Evolutionary conservation across 2,113 vertebrate species (phyloP).

Genomic region (Sinocyclocheilus grahami): DNA sequence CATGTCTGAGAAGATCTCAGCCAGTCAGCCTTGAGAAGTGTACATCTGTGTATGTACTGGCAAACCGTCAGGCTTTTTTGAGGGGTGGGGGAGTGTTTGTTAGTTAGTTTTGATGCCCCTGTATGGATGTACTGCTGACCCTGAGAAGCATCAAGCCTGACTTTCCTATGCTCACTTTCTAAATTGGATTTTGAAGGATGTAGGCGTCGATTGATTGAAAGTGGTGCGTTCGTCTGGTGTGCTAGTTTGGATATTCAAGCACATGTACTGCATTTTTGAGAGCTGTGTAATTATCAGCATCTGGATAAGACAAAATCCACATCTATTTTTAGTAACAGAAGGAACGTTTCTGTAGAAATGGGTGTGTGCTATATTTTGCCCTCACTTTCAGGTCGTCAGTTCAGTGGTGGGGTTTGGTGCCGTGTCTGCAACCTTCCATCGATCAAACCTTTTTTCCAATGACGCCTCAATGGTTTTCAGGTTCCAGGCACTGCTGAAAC

Average conservation of each 20-base stretch:
- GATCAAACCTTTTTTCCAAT: conserved; percentile 46
- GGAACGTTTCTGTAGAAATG: neutral
- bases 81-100: conserved; percentile 42
- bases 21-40: conserved; percentile 26
- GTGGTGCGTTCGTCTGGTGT: neutral
- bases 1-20: conserved; percentile 51
- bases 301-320: neutral
- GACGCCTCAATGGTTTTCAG: conserved; percentile 45
- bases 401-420: neutral
- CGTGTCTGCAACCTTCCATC: neutral
- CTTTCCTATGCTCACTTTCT: conserved; percentile 12
- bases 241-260: neutral
- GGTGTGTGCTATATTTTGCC: neutral
- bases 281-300: conserved; percentile 12
- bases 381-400: neutral
- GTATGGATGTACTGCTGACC: conserved; percentile 17
- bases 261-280: conserved; percentile 3
- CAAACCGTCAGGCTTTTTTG: conserved; percentile 46
- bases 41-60: conserved; percentile 38
- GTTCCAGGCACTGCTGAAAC: conserved; percentile 43
- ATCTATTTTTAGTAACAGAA: neutral
- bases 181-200: conserved; percentile 31
- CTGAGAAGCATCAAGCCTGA: conserved; percentile 34
- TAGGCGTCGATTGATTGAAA: conserved; percentile 25
- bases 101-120: conserved; percentile 48